Base-by-base conservation (phyloP, 2,888 invertebrate genomes). In the Anarsia innoxiella region DNA sequence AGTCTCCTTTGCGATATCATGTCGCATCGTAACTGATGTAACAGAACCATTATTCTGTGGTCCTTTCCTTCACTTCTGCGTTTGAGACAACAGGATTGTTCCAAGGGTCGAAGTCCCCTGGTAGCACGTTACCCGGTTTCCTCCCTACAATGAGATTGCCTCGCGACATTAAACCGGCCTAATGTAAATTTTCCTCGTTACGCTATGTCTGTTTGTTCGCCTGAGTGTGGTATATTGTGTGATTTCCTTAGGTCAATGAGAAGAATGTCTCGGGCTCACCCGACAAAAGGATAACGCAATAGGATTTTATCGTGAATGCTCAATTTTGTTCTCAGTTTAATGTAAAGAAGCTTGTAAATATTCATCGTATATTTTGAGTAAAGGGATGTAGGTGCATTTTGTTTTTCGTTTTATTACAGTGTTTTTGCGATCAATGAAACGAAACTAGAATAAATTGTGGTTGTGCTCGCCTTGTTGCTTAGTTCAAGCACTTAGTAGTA, bases 111-210 rank as follows among this genome's bases (percentile, higher is more conserved):
- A 42, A 49, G 48, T 55, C 52, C 30, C 39, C 49, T 74, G 77
- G 82, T 57, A 45, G 53, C 37, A 42, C 40, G 56, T 56, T 54
- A 56, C 59, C 58, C 66, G 59, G 72, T 69, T 75, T 76, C 76
- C 79, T 73, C 59, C 57, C 59, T 58, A 66, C 65, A 82, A 82
- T 74, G 79, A 82, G 78, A 82, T 82, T 79, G 78, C 75, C 61
- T 62, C 73, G 74, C 74, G 76, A 82, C 79, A 82, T 83, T 84
- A 82, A 76, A 73, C 79, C 69, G 56, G 63, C 67, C 72, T 70
- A 70, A 82, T 82, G 79, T 80, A 82, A 78, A 80, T 80, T 79
- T 78, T 72, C 73, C 64, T 69, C 68, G 71, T 76, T 70, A 69
- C 59, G 55, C 54, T 56, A 48, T 63, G 66, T 68, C 66, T 79